phyloP scores from a whole-genome alignment of 2,113 vertebrate species.

The Tricholaema leucomelas region DNA sequence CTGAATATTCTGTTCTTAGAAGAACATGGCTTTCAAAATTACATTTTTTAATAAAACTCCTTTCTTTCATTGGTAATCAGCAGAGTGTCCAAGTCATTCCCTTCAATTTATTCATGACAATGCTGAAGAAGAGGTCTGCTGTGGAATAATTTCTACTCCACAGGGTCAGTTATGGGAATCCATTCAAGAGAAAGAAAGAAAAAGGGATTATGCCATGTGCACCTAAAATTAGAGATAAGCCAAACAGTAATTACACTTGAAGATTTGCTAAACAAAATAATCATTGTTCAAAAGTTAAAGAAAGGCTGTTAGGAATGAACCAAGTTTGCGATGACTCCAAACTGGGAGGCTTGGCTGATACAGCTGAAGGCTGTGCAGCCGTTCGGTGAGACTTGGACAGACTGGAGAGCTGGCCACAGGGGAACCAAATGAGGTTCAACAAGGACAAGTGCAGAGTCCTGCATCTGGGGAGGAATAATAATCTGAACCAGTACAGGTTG shows the following conservation, averaged over 20 bases:
- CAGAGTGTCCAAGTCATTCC: not conserved
- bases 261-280: not conserved
- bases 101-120: slow-evolving; percentile 46
- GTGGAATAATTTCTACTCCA: not conserved
- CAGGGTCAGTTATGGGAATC: not conserved
- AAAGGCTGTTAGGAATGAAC: not conserved
- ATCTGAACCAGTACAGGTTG: too few species aligned
- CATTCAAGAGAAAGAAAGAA: not conserved
- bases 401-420: too few species aligned
- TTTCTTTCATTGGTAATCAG: slow-evolving; percentile 33
- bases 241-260: not conserved
- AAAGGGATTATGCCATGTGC: not conserved
- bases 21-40: slow-evolving; percentile 36
- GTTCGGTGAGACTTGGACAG: too few species aligned
- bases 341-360: too few species aligned
- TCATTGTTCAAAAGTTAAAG: not conserved
- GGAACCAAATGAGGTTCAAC: too few species aligned
- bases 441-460: too few species aligned
- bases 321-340: too few species aligned
- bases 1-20: slow-evolving; percentile 55
- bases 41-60: slow-evolving; percentile 49
- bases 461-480: too few species aligned
- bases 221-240: not conserved
- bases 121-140: not conserved
- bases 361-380: too few species aligned